These are phyloP conservation scores for Rhinichthys klamathensis DNA, from an alignment of 2,113 vertebrate species.

Conservation along the genomic window DNA sequence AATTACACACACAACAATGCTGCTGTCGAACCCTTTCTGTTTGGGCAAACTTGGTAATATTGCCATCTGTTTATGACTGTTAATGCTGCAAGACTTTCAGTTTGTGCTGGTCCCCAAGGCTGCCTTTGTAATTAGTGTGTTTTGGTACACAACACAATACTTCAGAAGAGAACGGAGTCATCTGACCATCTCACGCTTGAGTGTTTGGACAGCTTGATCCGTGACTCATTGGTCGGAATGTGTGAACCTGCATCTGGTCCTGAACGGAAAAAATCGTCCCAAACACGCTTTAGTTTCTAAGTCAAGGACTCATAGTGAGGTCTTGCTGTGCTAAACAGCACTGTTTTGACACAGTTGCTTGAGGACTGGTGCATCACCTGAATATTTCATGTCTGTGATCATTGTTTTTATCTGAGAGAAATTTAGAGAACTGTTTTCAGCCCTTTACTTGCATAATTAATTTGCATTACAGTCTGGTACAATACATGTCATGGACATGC, in stretches of 20 bases:
- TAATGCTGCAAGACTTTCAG: not conserved
- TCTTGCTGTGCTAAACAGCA: not conserved
- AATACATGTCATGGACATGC: not conserved
- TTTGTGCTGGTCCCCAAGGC: not conserved
- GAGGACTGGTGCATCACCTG: not conserved
- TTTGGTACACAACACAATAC: not conserved
- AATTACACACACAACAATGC: not conserved
- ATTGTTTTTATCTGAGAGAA: not conserved
- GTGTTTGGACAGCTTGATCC: not conserved
- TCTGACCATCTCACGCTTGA: not conserved
- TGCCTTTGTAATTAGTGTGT: not conserved
- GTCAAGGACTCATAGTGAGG: not conserved
- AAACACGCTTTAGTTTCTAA: not conserved
- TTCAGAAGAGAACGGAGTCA: not conserved
- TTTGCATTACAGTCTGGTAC: not conserved
- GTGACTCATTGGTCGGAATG: not conserved
- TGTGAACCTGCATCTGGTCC: not conserved
- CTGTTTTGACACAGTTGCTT: no score
- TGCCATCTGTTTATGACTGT: not conserved
- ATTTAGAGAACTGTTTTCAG: conserved; percentile 11
- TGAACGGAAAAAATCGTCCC: not conserved
- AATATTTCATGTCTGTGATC: conserved; percentile 2
- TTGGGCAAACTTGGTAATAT: not conserved
- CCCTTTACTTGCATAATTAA: conserved; percentile 38
- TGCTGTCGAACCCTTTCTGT: not conserved